These are phyloP conservation scores for Drosophila stalkeri DNA, from an alignment of 2,888 invertebrate genomes.

Conservation along the genomic window DNA sequence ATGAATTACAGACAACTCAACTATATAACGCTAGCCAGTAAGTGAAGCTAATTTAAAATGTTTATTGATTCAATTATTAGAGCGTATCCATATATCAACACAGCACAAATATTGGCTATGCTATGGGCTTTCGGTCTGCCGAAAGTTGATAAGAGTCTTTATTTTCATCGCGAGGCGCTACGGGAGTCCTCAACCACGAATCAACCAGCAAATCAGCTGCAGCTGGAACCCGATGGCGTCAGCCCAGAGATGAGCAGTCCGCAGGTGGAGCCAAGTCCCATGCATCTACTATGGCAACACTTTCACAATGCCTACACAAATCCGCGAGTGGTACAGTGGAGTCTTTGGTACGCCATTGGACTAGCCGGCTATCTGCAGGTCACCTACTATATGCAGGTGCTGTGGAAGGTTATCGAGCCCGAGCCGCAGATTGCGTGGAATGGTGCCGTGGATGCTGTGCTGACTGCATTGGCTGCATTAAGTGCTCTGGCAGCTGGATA, in stretches of 20 bases:
- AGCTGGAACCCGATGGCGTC: slow-evolving; percentile 18
- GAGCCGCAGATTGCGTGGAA: slow-evolving; percentile 86
- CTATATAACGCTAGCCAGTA: slow-evolving; percentile 89
- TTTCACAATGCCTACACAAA: slow-evolving; percentile 88
- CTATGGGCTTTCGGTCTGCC: slow-evolving; percentile 88
- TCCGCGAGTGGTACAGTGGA: slow-evolving; percentile 89
- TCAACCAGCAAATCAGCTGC: slow-evolving; percentile 17
- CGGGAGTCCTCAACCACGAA: slow-evolving; percentile 6
- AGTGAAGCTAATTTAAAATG: slow-evolving; percentile 34
- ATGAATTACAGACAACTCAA: slow-evolving; percentile 89
- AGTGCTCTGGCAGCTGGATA: slow-evolving; percentile 87
- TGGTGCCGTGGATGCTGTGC: slow-evolving; percentile 92
- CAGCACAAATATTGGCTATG: slow-evolving; percentile 88
- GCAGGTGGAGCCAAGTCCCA: slow-evolving; percentile 43
- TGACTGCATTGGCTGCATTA: slow-evolving; percentile 89
- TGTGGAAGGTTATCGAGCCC: slow-evolving; percentile 88
- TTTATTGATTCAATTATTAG: not conserved
- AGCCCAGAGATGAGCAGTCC: slow-evolving; percentile 9
- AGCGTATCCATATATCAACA: not conserved
- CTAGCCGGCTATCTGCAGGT: slow-evolving; percentile 91
- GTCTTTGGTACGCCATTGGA: slow-evolving; percentile 91
- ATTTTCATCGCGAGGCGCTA: slow-evolving; percentile 86
- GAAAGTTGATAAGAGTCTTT: slow-evolving; percentile 87
- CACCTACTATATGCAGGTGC: slow-evolving; percentile 89
- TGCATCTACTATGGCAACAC: slow-evolving; percentile 86